These are phyloP conservation scores for Pluvianellus socialis DNA, from an alignment of 2,113 vertebrate species.

Conservation along the genomic window DNA sequence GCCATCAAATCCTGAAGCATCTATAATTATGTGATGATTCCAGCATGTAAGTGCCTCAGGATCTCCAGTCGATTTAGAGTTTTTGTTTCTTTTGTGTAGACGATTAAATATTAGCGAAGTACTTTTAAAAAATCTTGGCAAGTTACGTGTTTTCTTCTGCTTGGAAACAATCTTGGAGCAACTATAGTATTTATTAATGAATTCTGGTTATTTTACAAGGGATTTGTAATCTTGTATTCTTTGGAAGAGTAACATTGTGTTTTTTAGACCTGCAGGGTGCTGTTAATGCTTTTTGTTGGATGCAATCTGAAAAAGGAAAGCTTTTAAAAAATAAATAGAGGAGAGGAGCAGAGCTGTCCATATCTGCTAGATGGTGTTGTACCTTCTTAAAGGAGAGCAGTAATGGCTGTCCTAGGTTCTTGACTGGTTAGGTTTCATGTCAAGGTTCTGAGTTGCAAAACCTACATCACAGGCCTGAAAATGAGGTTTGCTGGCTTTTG, in stretches of 20 bases:
- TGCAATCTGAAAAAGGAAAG: background rate
- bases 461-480: background rate
- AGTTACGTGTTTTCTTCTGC: background rate
- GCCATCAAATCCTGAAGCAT: background rate
- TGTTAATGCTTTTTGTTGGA: background rate
- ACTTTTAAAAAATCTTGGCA: background rate
- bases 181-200: background rate
- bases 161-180: background rate
- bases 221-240: background rate
- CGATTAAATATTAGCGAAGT: background rate
- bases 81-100: background rate
- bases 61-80: background rate
- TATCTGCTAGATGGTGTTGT: background rate
- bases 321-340: background rate
- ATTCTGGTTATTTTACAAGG: background rate
- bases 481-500: background rate
- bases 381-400: background rate
- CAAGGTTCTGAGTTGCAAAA: background rate
- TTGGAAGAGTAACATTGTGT: background rate
- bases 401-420: background rate
- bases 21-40: background rate
- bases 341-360: background rate
- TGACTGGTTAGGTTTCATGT: background rate
- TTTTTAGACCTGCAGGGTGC: background rate
- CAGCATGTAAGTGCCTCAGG: background rate